Evolutionary conservation across 2,888 invertebrate species (phyloP).

Genomic region (Andrena bicolor): DNA sequence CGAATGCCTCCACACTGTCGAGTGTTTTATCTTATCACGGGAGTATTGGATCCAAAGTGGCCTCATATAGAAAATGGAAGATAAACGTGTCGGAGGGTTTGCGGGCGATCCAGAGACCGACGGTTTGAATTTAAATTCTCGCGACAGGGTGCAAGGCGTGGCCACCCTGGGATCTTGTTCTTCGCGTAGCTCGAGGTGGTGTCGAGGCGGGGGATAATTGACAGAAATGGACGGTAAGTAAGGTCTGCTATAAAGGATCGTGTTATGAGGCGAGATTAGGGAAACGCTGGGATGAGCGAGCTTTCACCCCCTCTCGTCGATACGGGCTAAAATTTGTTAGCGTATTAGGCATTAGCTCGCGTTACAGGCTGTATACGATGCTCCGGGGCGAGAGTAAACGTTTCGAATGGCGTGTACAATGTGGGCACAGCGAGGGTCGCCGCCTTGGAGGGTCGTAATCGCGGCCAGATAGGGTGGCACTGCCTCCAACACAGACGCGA

Average conservation of each 20-base stretch:
- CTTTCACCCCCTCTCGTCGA: neutral
- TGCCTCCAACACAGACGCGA: neutral
- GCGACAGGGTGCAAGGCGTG: neutral
- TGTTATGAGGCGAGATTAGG: neutral
- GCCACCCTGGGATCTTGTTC: too few relatives aligned
- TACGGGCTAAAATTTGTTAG: slow-evolving; percentile 20
- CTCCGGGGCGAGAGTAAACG: slow-evolving; percentile 11
- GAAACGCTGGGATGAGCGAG: neutral
- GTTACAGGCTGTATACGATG: slow-evolving; percentile 2
- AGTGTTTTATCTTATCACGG: neutral
- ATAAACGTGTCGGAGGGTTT: neutral
- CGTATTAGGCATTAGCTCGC: slow-evolving; percentile 13
- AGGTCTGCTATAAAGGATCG: neutral
- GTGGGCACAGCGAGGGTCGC: slow-evolving; percentile 12
- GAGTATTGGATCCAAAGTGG: neutral
- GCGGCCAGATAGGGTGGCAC: slow-evolving; percentile 25
- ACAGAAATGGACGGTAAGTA: neutral
- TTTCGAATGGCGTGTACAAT: slow-evolving; percentile 26
- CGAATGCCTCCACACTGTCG: neutral
- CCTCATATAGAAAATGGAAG: neutral
- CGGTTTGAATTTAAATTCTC: neutral
- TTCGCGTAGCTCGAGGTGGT: too few relatives aligned
- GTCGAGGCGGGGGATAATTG: neutral
- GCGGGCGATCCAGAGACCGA: neutral
- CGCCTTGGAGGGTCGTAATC: slow-evolving; percentile 25